These are phyloP conservation scores for Melopsittacus undulatus DNA, from an alignment of 2,797 vertebrate species.

Conservation along the genomic window DNA sequence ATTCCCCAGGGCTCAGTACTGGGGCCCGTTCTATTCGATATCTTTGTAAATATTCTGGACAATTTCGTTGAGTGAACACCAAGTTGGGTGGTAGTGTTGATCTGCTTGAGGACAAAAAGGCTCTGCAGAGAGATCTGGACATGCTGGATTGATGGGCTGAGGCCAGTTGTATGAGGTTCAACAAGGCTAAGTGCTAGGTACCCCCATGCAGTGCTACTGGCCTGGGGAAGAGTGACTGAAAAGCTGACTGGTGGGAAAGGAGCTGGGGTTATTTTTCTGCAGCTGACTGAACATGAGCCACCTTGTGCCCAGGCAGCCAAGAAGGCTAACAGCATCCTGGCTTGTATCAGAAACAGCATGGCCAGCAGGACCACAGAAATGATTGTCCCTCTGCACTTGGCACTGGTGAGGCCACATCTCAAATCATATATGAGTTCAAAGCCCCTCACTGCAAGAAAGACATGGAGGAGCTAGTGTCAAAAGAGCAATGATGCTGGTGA, in stretches of 20 bases:
- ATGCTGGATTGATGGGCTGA: neutral
- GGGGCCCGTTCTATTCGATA: neutral
- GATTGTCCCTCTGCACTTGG: neutral
- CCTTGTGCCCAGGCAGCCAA: too few relatives aligned
- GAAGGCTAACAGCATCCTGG: neutral
- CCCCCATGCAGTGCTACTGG: fast-evolving
- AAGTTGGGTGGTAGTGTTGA: neutral
- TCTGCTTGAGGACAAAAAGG: neutral
- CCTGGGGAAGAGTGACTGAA: neutral
- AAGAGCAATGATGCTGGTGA: neutral
- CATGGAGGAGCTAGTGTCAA: neutral
- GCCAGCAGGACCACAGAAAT: neutral
- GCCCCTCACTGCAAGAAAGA: neutral
- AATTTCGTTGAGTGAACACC: neutral
- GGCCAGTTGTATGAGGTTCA: fast-evolving
- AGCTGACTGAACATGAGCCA: neutral
- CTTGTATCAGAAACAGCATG: neutral
- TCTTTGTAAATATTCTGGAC: neutral
- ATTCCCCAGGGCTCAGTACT: neutral
- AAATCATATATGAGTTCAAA: neutral
- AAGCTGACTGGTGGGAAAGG: neutral
- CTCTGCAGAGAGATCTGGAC: neutral
- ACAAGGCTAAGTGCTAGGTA: fast-evolving
- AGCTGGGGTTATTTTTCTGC: too few relatives aligned
- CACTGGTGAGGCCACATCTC: neutral